Evolutionary conservation across 2,797 vertebrate genomes (phyloP).

Genomic region (Bothrops alternatus): DNA sequence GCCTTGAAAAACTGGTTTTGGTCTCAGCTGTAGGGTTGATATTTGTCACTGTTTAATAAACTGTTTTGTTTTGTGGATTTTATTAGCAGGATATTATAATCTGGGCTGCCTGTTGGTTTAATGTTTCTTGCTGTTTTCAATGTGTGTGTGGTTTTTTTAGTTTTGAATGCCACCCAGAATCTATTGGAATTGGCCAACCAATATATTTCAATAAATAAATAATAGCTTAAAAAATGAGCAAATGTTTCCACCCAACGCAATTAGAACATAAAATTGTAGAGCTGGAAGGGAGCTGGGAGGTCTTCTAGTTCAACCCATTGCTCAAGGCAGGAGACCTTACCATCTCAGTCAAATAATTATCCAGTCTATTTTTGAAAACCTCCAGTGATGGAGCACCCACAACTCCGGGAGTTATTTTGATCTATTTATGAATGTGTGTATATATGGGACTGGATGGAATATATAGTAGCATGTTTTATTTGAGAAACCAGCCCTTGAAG

Average conservation of each 20-base stretch:
- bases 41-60: background rate
- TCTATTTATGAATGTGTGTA: background rate
- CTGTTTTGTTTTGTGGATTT: background rate
- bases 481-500: background rate
- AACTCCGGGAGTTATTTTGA: background rate
- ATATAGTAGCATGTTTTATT: background rate
- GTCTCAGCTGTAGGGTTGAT: background rate
- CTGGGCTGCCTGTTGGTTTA: background rate
- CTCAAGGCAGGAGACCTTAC: background rate
- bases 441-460: background rate
- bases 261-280: background rate
- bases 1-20: background rate
- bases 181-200: background rate
- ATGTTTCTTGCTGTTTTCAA: background rate
- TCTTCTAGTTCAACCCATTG: background rate
- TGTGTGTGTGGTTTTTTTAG: background rate
- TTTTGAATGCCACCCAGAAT: background rate
- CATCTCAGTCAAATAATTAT: background rate
- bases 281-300: background rate
- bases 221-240: background rate
- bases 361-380: background rate
- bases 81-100: background rate
- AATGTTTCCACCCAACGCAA: background rate
- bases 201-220: background rate
- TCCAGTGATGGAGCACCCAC: background rate